phyloP scores from a whole-genome alignment of 1,140 invertebrate genomes.

The Leptinotarsa undecemlineata region DNA sequence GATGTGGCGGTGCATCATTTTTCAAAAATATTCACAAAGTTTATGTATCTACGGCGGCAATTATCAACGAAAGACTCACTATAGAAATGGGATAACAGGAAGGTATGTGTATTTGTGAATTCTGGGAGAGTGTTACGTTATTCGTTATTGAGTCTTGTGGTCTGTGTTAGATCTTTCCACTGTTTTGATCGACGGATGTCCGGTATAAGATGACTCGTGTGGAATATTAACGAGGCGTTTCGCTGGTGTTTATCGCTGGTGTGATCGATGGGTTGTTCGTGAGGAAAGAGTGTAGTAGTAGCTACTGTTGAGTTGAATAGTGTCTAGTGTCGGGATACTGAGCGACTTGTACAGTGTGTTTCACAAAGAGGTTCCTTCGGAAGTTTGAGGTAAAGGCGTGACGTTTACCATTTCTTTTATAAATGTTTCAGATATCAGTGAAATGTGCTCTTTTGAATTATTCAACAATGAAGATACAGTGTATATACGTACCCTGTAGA shows the following conservation, averaged over 20 bases:
- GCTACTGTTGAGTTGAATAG: neutral
- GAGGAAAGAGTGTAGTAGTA: neutral
- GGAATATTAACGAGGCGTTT: conserved; percentile 33
- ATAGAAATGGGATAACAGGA: conserved; percentile 15
- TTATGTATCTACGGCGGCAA: neutral
- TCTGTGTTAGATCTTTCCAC: conserved; percentile 33
- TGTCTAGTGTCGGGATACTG: too few relatives aligned
- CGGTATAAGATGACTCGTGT: conserved; percentile 26
- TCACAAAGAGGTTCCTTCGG: too few relatives aligned
- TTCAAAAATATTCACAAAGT: neutral
- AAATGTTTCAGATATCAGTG: too few relatives aligned
- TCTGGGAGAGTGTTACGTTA: conserved; percentile 20
- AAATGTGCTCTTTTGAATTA: too few relatives aligned
- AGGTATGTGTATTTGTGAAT: conserved; percentile 25
- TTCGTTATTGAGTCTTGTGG: neutral
- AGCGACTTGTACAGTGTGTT: neutral
- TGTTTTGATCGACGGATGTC: conserved; percentile 33
- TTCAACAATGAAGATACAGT: too few relatives aligned
- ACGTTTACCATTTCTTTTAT: too few relatives aligned
- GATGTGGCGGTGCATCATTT: neutral
- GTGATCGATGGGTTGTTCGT: neutral
- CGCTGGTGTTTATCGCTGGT: neutral
- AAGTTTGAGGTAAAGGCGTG: too few relatives aligned
- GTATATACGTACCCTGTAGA: too few relatives aligned
- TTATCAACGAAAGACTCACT: neutral